Base-by-base conservation (phyloP, 2,797 vertebrate species). In the Gila robusta region DNA sequence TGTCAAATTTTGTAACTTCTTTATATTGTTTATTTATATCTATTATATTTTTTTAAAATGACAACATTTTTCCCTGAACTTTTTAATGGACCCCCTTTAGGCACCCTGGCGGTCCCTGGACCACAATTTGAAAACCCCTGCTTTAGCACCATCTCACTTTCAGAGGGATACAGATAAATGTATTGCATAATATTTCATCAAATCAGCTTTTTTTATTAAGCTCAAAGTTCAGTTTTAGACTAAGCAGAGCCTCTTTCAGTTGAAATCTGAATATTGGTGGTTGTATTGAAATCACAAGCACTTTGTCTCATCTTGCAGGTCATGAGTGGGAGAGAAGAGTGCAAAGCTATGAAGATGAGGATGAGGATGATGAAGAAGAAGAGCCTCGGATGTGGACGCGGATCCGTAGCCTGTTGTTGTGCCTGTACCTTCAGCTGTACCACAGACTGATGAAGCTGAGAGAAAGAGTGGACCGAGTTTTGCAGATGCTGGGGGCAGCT, bases 301-400 rank as follows among this genome's bases (percentile, higher is more conserved):
- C 5, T 59, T 56, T 32, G 62, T 64, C 11, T 76, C 41, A 23
- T 78, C 11, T 26, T 2, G 41, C 89, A 96, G 94, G 92, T 67
- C 82, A 9, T 9, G 93, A 95, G 90, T 94, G 93, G 93, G 93
- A 94, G 89, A 82, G 86, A 88, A 89, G 85, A 76, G 90, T 94
- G 7, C 92, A 90, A 88, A 86, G 89, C 84, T 93, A 90, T 0
- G 93, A 94, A 89, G 92, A 94, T 1, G 93, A 94, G 3, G 56
- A 95, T 0, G 92, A 78, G 0, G 73, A 79, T 3, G 62, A 74
- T 32, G 84, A 81, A 12, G 91, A 90, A 0, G 94, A 94, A 0
- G 94, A 95, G 87, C 95, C 94, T 0, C 14, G 91, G 0, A 32
- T 93, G 79, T 94, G 93, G 95, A 95, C 92, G 0, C 86, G 95